Evolutionary conservation across 2,888 invertebrate species (phyloP).

Genomic region (Himalopsyche tibetana): DNA sequence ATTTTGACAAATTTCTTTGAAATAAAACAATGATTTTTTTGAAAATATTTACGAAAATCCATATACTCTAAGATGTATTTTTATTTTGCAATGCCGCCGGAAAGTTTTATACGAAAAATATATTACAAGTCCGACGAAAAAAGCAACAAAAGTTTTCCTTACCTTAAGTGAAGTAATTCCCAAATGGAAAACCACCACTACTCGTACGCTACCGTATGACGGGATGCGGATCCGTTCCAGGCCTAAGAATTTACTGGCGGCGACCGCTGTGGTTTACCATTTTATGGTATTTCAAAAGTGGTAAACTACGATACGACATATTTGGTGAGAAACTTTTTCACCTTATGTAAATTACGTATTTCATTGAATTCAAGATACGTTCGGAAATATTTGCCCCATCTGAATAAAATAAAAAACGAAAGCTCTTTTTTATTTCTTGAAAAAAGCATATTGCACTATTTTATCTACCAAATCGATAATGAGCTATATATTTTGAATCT

Average conservation of each 20-base stretch:
- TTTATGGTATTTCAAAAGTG: constrained; percentile 26
- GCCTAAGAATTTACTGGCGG: constrained; percentile 52
- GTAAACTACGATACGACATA: constrained; percentile 5
- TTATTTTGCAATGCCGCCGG: constrained; percentile 47
- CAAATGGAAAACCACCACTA: constrained; percentile 63
- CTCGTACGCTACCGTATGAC: constrained; percentile 49
- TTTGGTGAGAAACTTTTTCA: constrained; percentile 3
- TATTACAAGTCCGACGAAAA: constrained; percentile 51
- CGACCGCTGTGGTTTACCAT: constrained; percentile 41
- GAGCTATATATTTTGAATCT: too few relatives aligned
- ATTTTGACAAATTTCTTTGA: too few relatives aligned
- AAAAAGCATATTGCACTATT: background rate
- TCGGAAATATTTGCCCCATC: background rate
- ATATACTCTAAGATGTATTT: constrained; percentile 32
- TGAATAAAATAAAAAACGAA: background rate
- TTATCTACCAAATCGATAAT: too few relatives aligned
- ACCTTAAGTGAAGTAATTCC: constrained; percentile 61
- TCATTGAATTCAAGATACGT: background rate
- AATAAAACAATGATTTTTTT: too few relatives aligned
- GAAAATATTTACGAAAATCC: too few relatives aligned
- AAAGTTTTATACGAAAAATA: constrained; percentile 47
- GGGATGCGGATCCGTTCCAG: constrained; percentile 49
- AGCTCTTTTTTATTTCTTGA: too few relatives aligned
- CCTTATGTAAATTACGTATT: constrained; percentile 17
- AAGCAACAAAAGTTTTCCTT: constrained; percentile 57